Evolutionary conservation across 2,797 vertebrate species (phyloP), one percentile per base, ranked within the genome.

Genomic region (Enteromius fasciolatus): DNA sequence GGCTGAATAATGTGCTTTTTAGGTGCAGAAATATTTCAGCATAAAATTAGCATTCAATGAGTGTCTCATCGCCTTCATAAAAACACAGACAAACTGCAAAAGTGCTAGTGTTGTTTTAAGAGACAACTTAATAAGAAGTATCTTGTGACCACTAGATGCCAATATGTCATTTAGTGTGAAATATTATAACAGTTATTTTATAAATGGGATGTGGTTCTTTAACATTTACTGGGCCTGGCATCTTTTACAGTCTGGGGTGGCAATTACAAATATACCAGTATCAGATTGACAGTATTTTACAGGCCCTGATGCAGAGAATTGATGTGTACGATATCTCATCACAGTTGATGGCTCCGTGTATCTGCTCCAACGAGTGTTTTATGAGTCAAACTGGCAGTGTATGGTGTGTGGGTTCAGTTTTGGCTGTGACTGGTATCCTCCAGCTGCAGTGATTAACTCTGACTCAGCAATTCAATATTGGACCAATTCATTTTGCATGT

Each of bases 401-500:
- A 69, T 77, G 84, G 31, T 52, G 15, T 68, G 72, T 72, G 41
- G 69, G 68, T 64, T 41, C 2, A 7, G 78, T 80, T 86, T 83
- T 75, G 76, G 81, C 76, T 63, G 76, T n/a, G 44, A 41, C 11
- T 44, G 66, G 74, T 76, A 33, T 67, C 59, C n/a, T 77, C 68
- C 69, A 82, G 48, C 59, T 54, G 23, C 52, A 76, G 41, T 70
- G 59, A 77, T 74, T 83, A 69, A 85, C 57, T 74, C 80, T 86
- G 83, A 85, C 78, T 83, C 70, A 74, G 83, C 78, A 78, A 72
- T 81, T 54, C 76, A 44, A 67, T 73, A 17, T 64, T 41, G 33
- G 61, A 48, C 25, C 63, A 75, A 50, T 76, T 77, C 8, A 57
- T 79, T 75, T 61, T 48, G 14, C 50, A 36, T 64, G 73, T 70